Evolutionary conservation across 2,797 vertebrate species (phyloP).

Genomic region (Esox lucius): DNA sequence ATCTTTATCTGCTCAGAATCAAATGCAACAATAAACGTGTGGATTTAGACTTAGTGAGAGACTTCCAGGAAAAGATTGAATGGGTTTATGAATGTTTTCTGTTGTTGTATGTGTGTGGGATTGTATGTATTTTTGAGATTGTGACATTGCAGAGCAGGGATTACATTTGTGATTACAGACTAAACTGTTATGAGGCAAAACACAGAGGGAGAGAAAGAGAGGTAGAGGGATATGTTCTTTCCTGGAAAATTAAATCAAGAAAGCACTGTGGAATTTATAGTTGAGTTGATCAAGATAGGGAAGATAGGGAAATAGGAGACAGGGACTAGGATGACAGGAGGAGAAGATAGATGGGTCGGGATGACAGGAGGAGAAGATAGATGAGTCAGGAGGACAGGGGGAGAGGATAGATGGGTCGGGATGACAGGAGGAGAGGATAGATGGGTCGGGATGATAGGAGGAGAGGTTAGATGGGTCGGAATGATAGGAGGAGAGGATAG

Average conservation of each 20-base stretch:
- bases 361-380: no score
- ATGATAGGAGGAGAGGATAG: no score
- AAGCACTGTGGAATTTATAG: not conserved
- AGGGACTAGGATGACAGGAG: not conserved
- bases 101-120: conserved; percentile 34
- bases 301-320: not conserved
- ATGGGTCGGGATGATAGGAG: no score
- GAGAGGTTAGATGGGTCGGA: no score
- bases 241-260: not conserved
- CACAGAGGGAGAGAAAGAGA: not conserved
- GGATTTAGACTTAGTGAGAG: conserved; percentile 56
- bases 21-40: conserved; percentile 50
- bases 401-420: no score
- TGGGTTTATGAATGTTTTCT: conserved; percentile 19
- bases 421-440: no score
- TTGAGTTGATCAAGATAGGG: not conserved
- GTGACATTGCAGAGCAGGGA: conserved; percentile 44
- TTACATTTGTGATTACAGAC: conserved; percentile 64
- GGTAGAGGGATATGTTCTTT: not conserved
- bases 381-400: no score
- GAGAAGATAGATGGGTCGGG: not conserved
- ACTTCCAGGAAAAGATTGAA: conserved; percentile 49
- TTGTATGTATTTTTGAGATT: conserved; percentile 59
- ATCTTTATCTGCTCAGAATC: conserved; percentile 43
- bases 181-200: conserved; percentile 57